Evolutionary conservation across 2,888 invertebrate species (phyloP), one percentile per base, ranked within the genome.

Genomic region (Matsumyia berberina): DNA sequence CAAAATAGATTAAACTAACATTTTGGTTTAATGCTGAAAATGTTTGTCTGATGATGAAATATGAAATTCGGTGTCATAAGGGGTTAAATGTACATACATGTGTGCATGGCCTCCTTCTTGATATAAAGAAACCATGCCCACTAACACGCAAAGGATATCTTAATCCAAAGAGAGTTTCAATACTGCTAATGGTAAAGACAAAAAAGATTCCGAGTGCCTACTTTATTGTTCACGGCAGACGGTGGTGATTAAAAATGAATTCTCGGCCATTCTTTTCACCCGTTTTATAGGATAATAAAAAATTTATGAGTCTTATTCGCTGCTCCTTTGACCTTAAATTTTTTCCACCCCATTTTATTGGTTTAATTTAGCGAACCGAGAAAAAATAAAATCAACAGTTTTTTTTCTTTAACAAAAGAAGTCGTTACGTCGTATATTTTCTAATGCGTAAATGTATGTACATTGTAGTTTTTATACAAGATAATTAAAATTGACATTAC

Each of bases 211-310:
- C 58, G 17, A 77, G 51, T 53, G 33, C 19, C 77, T 33, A 42
- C 44, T 67, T 77, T 67, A 60, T 67, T 67, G 42, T 49, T 67
- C 33, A 33, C 35, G 24, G 66, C 67, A 77, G 67, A 51, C 60
- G 64, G 55, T 39, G 24, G 76, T 69, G 77, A 69, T 77, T 67
- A 77, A 77, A 77, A 58, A 58, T 35, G 76, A 60, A 60, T 77
- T 77, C 51, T 58, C 60, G 49, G 58, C 15, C 67, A 67, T 77
- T 57, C 76, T 37, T 67, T 76, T 67, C 67, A 67, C 46, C 58
- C 49, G 49, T 67, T 76, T 76, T 67, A 76, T 76, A 46, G 39
- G 58, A 58, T 58, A 35, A 76, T 76, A 67, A 58, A 76, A 60
- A 11, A 42, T 60, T 66, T 69, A 44, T 60, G 29, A 35, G 17